Evolutionary conservation across 2,113 vertebrate genomes (phyloP).

Genomic region (Galeopterus variegatus): DNA sequence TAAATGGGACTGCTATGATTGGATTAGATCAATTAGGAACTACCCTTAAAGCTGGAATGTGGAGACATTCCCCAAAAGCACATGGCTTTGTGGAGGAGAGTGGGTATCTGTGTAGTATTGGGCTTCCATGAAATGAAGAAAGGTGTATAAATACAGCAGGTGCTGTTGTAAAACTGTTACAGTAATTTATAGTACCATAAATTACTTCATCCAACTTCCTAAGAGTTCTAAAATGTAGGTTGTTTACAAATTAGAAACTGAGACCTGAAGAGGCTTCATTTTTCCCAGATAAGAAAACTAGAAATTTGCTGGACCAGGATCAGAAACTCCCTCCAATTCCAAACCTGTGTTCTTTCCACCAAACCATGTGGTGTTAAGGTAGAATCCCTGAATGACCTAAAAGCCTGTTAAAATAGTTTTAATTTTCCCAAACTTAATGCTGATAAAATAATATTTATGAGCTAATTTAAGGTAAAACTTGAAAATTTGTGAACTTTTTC

Average conservation of each 20-base stretch:
- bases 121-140: background rate
- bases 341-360: background rate
- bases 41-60: background rate
- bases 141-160: background rate
- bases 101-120: background rate
- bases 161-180: rapidly evolving
- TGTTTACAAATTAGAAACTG: background rate
- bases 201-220: background rate
- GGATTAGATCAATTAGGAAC: background rate
- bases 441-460: background rate
- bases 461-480: background rate
- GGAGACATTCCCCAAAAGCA: background rate
- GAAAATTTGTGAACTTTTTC: background rate
- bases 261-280: background rate
- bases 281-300: background rate
- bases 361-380: background rate
- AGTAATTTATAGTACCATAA: background rate
- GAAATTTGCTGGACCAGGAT: background rate
- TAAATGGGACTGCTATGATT: background rate
- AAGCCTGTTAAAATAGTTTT: background rate
- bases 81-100: background rate
- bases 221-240: background rate
- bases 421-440: background rate
- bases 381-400: background rate
- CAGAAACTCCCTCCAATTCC: background rate